Evolutionary conservation across 2,888 invertebrate species (phyloP).

Genomic region (Zhengitettix transpicula): DNA sequence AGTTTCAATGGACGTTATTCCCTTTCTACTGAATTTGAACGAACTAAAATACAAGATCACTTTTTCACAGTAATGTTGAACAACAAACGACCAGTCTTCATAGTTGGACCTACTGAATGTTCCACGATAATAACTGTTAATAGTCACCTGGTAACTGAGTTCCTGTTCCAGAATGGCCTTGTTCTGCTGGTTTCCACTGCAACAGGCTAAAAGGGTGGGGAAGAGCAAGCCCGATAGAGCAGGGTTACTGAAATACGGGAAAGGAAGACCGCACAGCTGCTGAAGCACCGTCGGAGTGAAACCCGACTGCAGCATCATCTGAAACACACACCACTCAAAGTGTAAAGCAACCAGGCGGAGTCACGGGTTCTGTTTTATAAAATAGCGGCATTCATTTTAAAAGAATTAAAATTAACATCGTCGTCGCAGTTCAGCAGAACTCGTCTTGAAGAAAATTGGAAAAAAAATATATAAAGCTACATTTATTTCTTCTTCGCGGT

Average conservation of each 20-base stretch:
- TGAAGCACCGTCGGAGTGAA: constrained; percentile 65
- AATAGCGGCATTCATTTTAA: background rate
- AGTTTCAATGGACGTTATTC: no score
- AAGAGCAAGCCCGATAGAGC: constrained; percentile 51
- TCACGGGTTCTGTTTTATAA: background rate
- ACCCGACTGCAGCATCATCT: constrained; percentile 57
- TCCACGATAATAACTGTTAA: no score
- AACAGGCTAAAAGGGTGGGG: constrained; percentile 61
- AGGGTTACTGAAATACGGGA: constrained; percentile 69
- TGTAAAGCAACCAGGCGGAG: background rate
- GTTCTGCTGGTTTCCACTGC: constrained; percentile 46
- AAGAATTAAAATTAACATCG: no score
- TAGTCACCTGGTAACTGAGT: constrained; percentile 37
- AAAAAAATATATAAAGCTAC: no score
- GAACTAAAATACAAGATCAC: no score
- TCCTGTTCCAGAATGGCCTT: constrained; percentile 58
- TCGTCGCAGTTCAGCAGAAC: no score
- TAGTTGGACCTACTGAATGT: no score
- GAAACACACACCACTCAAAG: constrained; percentile 19
- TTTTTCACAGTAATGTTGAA: no score
- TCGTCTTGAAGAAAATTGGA: no score
- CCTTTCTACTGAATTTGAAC: no score
- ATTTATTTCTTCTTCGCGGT: no score
- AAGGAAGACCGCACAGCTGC: constrained; percentile 67
- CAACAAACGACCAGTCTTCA: no score